A percentile compares a stretch with the other conserved stretches of the same genome.
These are phyloP conservation scores for Balaenoptera acutorostrata DNA, from an alignment of 2,113 vertebrate genomes.

Conservation along the genomic window DNA sequence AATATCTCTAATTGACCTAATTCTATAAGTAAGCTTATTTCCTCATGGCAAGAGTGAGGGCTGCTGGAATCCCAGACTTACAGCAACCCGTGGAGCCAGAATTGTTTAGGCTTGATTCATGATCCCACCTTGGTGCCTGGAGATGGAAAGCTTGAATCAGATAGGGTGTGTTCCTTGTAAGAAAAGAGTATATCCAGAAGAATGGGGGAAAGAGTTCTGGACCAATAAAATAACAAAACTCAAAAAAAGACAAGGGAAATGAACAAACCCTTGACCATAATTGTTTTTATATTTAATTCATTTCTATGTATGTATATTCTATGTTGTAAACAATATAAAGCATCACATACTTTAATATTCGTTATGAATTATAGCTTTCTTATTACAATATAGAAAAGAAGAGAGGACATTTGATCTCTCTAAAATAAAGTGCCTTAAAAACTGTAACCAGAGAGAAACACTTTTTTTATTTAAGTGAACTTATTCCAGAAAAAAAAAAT, in stretches of 20 bases:
- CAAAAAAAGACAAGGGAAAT: not conserved
- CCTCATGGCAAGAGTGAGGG: accelerated
- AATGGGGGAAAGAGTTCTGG: not conserved
- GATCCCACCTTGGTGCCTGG: accelerated
- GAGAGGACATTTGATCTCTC: not conserved
- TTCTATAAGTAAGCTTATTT: not conserved
- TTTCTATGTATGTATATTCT: not conserved
- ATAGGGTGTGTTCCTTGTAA: accelerated
- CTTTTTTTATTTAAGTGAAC: not conserved
- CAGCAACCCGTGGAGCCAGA: accelerated
- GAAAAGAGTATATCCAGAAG: not conserved
- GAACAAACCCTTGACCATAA: not conserved
- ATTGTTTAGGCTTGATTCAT: no score
- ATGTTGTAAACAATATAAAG: not conserved
- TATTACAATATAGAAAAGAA: not conserved
- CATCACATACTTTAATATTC: not conserved
- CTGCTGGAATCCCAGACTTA: not conserved
- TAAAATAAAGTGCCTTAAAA: not conserved
- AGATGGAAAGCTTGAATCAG: no score
- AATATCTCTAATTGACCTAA: no score
- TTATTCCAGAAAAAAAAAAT: not conserved
- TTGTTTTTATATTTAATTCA: not conserved
- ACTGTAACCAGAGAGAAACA: not conserved
- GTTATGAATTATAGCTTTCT: not conserved
- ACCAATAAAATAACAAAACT: not conserved